Evolutionary conservation across 2,888 invertebrate genomes (phyloP), one percentile per base, ranked within the genome.

Genomic region (Plebejus argus): DNA sequence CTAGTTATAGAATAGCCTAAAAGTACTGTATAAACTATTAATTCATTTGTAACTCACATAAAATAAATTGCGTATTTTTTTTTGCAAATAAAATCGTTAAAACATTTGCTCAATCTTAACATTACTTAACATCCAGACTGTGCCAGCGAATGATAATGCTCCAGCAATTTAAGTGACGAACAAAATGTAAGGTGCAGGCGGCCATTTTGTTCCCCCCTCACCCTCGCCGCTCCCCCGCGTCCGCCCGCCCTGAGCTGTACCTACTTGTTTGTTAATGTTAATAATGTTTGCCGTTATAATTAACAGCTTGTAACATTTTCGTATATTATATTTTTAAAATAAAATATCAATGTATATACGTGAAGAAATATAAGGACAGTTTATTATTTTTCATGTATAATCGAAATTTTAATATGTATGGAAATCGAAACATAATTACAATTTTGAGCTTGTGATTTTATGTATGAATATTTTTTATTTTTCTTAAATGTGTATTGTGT

Each of bases 131-230:
- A 76, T 56, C 33, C n/a, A 35, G n/a, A 58, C 3, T 12, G 10
- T 53, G n/a, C 15, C 4, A 7, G 3, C 45, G 15, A 33, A 76
- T 53, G 10, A 61, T 39, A 66, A 66, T 76, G 66, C 35, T 66
- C 35, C 33, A 76, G 76, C 71, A 77, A 56, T 77, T 71, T 77
- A 77, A 77, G 71, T 71, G 56, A 58, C 70, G 81, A 82, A 82
- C 83, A 82, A 81, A 83, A 84, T 81, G 80, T 80, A 85, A 86
- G 86, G 82, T 85, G 86, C 86, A 87, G 79, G 87, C 91, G 87
- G 92, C 93, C 93, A 93, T 94, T 92, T 91, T 92, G 90, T 89
- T 90, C 1, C 88, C 89, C 90, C 90, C 91, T 10, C 87, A 85
- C 87, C 86, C 86, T 79, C 83, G 79, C 78, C 70, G 75, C 75